Evolutionary conservation across 1,140 invertebrate species (phyloP).

Genomic region (Magallana gigas): DNA sequence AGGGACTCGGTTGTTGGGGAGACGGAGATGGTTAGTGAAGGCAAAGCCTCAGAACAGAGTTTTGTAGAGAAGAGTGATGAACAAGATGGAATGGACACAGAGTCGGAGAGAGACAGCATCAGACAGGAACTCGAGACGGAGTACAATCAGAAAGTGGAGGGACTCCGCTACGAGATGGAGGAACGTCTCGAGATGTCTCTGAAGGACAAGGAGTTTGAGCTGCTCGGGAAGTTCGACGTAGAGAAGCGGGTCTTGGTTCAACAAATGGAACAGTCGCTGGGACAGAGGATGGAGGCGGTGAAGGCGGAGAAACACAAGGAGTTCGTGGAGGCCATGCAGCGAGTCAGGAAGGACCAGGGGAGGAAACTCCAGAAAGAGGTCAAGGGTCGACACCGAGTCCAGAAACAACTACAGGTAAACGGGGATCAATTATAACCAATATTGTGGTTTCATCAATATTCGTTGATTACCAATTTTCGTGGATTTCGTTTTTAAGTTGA

Average conservation of each 20-base stretch:
- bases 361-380: slow-evolving; percentile 28
- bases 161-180: slow-evolving; percentile 63
- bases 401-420: neutral
- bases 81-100: neutral
- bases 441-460: too few relatives aligned
- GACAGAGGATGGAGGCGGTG: slow-evolving; percentile 63
- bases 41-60: neutral
- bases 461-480: too few relatives aligned
- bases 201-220: slow-evolving; percentile 55
- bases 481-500: too few relatives aligned
- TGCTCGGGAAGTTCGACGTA: slow-evolving; percentile 56
- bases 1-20: too few relatives aligned
- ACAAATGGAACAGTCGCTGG: slow-evolving; percentile 64
- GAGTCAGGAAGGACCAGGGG: slow-evolving; percentile 64
- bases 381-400: slow-evolving; percentile 24
- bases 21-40: neutral
- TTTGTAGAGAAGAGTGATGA: neutral
- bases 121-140: neutral
- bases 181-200: slow-evolving; percentile 60
- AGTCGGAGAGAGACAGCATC: neutral
- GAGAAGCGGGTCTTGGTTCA: slow-evolving; percentile 61
- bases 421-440: too few relatives aligned
- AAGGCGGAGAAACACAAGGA: slow-evolving; percentile 68
- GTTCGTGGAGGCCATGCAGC: slow-evolving; percentile 71
- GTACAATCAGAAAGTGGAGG: slow-evolving; percentile 50